Conservation (phyloP, 2,888 invertebrate species). For the Seladonia tumulorum region DNA sequence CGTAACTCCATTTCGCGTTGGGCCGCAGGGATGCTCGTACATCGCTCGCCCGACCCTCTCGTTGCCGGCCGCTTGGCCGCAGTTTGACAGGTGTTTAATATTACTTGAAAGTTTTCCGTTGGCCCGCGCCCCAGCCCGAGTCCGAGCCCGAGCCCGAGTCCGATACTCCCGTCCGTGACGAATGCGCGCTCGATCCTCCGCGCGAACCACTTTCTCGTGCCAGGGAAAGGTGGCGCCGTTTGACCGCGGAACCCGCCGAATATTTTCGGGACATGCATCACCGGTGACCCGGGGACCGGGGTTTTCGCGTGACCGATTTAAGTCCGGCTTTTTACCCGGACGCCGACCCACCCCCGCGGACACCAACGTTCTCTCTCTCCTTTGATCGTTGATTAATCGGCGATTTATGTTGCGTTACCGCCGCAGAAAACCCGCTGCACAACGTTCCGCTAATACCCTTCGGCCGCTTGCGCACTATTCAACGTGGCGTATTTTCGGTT, state of each 20-base stretch:
- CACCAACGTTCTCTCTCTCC: background rate
- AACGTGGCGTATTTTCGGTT: background rate
- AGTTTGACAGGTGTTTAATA: slow-evolving; percentile 81
- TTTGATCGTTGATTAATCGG: slow-evolving; percentile 34
- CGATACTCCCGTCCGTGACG: slow-evolving; percentile 42
- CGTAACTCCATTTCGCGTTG: slow-evolving; percentile 78
- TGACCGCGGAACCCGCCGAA: slow-evolving; percentile 27
- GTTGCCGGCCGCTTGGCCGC: slow-evolving; percentile 67
- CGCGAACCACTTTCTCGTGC: slow-evolving; percentile 9
- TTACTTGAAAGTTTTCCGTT: slow-evolving; percentile 75
- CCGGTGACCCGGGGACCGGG: slow-evolving; percentile 23
- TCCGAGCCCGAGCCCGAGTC: background rate
- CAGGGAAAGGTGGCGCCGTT: slow-evolving; percentile 1
- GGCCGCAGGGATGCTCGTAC: slow-evolving; percentile 47
- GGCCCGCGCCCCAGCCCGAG: background rate
- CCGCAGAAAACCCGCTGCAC: background rate
- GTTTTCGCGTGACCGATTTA: slow-evolving; percentile 37
- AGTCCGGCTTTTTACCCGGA: slow-evolving; percentile 1
- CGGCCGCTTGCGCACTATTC: background rate
- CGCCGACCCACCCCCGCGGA: background rate
- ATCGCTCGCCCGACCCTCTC: slow-evolving; percentile 44
- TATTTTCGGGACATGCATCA: slow-evolving; percentile 48
- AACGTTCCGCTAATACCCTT: background rate
- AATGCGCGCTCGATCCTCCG: slow-evolving; percentile 8
- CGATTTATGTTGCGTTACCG: slow-evolving; percentile 25